Percentiles rank a stretch among this genome's conserved stretches.
These are phyloP conservation scores for Calephelis virginiensis DNA, from an alignment of 1,140 invertebrate genomes.

Conservation along the genomic window DNA sequence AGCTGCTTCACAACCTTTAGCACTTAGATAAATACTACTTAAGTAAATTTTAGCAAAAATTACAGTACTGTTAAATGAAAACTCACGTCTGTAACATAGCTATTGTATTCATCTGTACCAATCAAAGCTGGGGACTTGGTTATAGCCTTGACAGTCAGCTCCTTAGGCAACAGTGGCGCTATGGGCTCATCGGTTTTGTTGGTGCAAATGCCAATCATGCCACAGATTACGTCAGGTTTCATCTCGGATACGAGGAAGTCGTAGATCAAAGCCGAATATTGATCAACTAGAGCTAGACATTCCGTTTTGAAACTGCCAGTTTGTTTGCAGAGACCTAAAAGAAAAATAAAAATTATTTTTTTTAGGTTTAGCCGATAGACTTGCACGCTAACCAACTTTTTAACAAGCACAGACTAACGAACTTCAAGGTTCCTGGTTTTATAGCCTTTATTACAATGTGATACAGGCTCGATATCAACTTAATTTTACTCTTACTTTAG, in stretches of 20 bases:
- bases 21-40: too few relatives aligned
- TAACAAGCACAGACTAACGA: too few relatives aligned
- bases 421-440: too few relatives aligned
- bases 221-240: constrained; percentile 84
- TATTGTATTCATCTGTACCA: constrained; percentile 59
- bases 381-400: too few relatives aligned
- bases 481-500: too few relatives aligned
- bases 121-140: constrained; percentile 39
- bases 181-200: constrained; percentile 65
- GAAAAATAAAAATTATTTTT: not conserved
- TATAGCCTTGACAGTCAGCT: constrained; percentile 60
- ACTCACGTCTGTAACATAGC: constrained; percentile 41
- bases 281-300: constrained; percentile 85
- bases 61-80: too few relatives aligned
- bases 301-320: constrained; percentile 83
- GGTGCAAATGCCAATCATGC: constrained; percentile 85
- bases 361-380: too few relatives aligned
- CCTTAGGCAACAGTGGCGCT: constrained; percentile 77
- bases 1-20: too few relatives aligned
- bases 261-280: constrained; percentile 89
- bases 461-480: too few relatives aligned
- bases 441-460: too few relatives aligned
- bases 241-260: constrained; percentile 84
- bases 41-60: too few relatives aligned
- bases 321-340: constrained; percentile 86